A percentile compares a stretch with the other conserved stretches of the same genome.
phyloP scores from a whole-genome alignment of 2,113 vertebrate species.

The Castor canadensis region DNA sequence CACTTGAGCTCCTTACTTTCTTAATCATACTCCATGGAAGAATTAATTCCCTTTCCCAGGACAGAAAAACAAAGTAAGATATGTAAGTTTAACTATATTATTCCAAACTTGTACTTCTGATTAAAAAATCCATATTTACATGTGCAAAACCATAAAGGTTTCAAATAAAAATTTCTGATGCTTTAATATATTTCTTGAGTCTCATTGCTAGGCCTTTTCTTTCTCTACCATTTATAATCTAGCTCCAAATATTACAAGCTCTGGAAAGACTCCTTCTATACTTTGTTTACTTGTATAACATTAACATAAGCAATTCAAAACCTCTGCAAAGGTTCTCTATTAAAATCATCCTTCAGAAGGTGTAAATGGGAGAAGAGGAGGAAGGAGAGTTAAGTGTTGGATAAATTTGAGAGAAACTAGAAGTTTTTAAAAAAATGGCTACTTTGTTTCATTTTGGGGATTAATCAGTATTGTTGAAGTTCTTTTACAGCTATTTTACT shows the following conservation, averaged over 20 bases:
- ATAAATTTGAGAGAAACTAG: neutral
- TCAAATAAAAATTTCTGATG: conserved; percentile 24
- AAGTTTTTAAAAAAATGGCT: neutral
- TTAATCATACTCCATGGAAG: conserved; percentile 27
- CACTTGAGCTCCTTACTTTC: neutral
- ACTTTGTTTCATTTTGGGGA: neutral
- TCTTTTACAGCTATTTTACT: neutral
- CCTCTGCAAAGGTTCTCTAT: neutral
- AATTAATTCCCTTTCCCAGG: neutral
- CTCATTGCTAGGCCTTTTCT: neutral
- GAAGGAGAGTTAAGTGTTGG: neutral
- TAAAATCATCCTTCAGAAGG: conserved; percentile 11
- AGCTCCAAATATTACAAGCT: conserved; percentile 14
- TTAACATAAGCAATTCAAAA: conserved; percentile 55
- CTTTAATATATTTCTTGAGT: conserved; percentile 44
- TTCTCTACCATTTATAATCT: neutral
- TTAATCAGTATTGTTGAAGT: neutral
- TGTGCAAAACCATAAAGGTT: conserved; percentile 31
- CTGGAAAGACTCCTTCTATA: neutral
- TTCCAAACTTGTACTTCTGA: neutral
- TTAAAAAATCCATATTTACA: conserved; percentile 40
- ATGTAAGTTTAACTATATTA: neutral
- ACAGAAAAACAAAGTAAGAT: neutral
- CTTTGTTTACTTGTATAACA: neutral
- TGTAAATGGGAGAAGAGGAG: neutral